Evolutionary conservation across 1,140 invertebrate genomes (phyloP), one percentile per base, ranked within the genome.

Genomic region (Zaprionus capensis): DNA sequence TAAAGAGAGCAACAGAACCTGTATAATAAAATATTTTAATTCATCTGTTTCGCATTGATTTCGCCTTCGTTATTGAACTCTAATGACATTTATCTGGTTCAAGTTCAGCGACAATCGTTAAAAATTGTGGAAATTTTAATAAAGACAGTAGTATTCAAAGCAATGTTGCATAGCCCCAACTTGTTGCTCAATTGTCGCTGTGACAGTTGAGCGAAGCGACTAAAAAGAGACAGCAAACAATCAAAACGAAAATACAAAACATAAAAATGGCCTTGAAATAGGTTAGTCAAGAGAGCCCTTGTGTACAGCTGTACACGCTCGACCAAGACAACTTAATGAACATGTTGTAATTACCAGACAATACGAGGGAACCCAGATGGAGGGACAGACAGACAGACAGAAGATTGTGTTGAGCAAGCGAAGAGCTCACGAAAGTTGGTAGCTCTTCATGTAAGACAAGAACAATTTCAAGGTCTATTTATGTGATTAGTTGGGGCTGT

Each of bases 1-100:
- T 4, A 26, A 6, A 26, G 24, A 26, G 24, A 28, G 44, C 31
- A 4, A 44, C 34, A 65, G 63, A 34, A 67, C 14, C 65, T 58
- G 55, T 49, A 38, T 36, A 31, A 59, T 49, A 38, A 26, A 31
- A 59, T 51, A n/a, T 41, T 59, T 67, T 59, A 31, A 51, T 73
- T 73, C 38, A 38, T 59, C 41, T 65, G 7, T 26, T 22, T 34
- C n/a, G 53, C 53, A 55, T 59, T 31, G 53, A 56, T 56, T 66
- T 20, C 41, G 58, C 59, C 24, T 53, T 66, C 74, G 75, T 17
- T 70, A 74, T 82, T 83, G 77, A 83, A 82, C 77, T 71, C 38
- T 74, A 36, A 67, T 68, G 73, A 82, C 77, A 58, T 53, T 55
- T 67, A 63, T 44, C 69, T 76, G 36, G 72, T 53, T 62, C 71